Conservation (phyloP, 2,888 invertebrate species). For the Proisotoma minuta region DNA sequence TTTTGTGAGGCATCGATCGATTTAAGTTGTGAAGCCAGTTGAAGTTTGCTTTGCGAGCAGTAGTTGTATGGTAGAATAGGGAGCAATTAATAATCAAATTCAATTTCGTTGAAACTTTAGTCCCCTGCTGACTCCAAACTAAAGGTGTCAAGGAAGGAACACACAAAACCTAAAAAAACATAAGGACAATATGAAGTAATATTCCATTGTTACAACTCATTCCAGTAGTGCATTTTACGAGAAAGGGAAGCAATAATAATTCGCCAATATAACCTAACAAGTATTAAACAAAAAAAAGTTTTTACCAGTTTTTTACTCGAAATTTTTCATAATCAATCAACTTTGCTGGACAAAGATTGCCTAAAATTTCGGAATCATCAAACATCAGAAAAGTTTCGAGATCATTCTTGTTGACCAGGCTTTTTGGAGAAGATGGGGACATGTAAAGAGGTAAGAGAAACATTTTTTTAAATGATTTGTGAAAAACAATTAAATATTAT, state of each 20-base stretch:
- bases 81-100: too few species aligned
- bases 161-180: not conserved
- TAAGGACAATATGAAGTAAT: not conserved
- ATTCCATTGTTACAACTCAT: not conserved
- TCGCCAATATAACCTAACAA: not conserved
- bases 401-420: too few species aligned
- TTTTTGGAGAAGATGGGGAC: slow-evolving; percentile 21
- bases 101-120: too few species aligned
- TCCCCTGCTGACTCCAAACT: too few species aligned
- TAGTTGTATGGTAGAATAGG: too few species aligned
- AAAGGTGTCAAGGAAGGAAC: too few species aligned
- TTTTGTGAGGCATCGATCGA: too few species aligned
- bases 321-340: not conserved
- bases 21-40: too few species aligned
- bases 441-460: slow-evolving; percentile 28
- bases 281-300: not conserved
- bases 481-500: not conserved
- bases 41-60: too few species aligned
- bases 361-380: too few species aligned
- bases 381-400: too few species aligned
- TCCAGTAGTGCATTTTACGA: not conserved
- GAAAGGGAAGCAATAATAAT: too few species aligned
- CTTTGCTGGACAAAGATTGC: not conserved
- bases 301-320: not conserved
- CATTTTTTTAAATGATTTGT: not conserved